Evolutionary conservation across 2,797 vertebrate species (phyloP), one percentile per base, ranked within the genome.

Genomic region (Rachycentron canadum): DNA sequence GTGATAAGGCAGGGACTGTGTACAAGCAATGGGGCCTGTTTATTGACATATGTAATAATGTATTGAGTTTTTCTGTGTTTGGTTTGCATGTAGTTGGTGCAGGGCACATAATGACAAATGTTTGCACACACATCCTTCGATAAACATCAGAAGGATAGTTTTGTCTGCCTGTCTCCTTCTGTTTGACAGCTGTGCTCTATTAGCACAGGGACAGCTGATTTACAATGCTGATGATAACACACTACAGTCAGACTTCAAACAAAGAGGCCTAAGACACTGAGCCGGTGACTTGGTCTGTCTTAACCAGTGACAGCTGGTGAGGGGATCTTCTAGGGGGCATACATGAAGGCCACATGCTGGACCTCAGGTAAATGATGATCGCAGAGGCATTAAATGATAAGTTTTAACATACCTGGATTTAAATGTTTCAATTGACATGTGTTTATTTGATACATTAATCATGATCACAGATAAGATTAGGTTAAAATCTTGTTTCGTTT

Each of bases 141-240:
- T 84, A 92, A 91, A 90, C 85, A 86, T 74, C 38, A 50, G 67
- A 83, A 55, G 70, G 77, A 83, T 70, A 60, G 38, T 72, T 84
- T 73, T 17, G 63, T 57, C 52, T 52, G 6, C 75, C 17, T 55
- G 52, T 72, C 64, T 73, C 66, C 52, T 19, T 59, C 30, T 71
- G 82, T 81, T 74, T 87, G 84, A 88, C 85, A 90, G 85, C 82
- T 88, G 86, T 53, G 53, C 66, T 61, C 36, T 82, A 84, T 88
- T 84, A 81, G 80, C 58, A n/a, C 8, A 26, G 23, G 56, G 62
- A 78, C 81, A 79, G 81, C 87, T 90, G 86, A 88, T 90, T 85
- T 86, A 85, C 70, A 59, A 23, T 61, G 67, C 53, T 30, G 75
- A 55, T 64, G 81, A 86, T 85, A 87, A 82, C 58, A 72, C 43